Evolutionary conservation across 2,797 vertebrate genomes (phyloP).

Genomic region (Catostomus latipinnis): DNA sequence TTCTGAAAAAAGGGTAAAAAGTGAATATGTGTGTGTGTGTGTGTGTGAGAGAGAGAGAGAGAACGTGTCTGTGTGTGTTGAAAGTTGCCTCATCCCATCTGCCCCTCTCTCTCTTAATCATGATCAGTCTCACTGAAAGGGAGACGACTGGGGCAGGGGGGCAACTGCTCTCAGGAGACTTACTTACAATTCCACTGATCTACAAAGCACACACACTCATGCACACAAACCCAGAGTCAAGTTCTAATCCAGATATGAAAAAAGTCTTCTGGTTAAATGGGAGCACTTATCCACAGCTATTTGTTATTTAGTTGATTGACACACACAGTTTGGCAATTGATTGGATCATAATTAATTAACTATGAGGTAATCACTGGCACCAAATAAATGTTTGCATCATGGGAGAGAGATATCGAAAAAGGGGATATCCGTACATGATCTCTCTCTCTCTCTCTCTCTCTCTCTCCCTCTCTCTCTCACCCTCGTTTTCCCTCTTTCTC

Average conservation of each 20-base stretch:
- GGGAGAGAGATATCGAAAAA: conserved; percentile 48
- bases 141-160: not conserved
- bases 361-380: conserved; percentile 84
- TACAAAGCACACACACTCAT: too few species aligned
- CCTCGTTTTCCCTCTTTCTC: not conserved
- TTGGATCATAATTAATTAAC: conserved; percentile 83
- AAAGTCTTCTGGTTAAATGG: too few species aligned
- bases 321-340: conserved; percentile 71
- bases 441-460: not conserved
- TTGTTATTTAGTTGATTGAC: not conserved
- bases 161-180: not conserved
- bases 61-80: not conserved
- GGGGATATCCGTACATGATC: not conserved
- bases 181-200: not conserved
- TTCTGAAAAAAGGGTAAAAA: conserved; percentile 40
- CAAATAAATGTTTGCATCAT: conserved; percentile 79
- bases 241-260: too few species aligned
- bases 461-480: not conserved
- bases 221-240: too few species aligned
- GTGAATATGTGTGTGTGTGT: not conserved
- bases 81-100: conserved; percentile 68
- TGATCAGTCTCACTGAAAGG: not conserved
- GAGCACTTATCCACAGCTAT: too few species aligned
- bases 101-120: conserved; percentile 71
- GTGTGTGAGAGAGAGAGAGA: not conserved